Base-by-base conservation (phyloP, 2,113 vertebrate genomes). In the Phoenicopterus ruber region DNA sequence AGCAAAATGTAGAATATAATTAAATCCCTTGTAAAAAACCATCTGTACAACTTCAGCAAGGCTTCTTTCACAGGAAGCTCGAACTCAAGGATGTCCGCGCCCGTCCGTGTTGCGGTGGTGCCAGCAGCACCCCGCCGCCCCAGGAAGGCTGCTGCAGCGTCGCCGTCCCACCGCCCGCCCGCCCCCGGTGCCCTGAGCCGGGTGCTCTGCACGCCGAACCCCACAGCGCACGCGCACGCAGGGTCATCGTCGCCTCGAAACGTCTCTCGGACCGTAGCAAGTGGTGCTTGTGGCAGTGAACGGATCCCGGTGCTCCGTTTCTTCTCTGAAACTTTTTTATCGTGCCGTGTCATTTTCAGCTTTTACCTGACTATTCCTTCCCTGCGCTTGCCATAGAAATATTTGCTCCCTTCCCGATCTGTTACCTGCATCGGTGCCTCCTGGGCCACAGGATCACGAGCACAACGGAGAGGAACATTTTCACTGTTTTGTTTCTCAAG, bases 141-240 rank as follows among this genome's bases (percentile, higher is more conserved):
- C 9, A 21, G 2, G 15, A 31, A 38, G 57, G 42, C 26, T 40
- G 49, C 57, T 21, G 57, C 40, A 57, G 77, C 1, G 1, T 5
- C 16, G 28, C 29, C 2, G 1, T 20, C n/a, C 65, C 40, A 2
- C 9, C 6, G 0, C 50, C 32, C 44, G 9, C 44, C 20, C 13
- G 2, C 1, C 11, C 24, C 18, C 2, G 1, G 28, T 3, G 40
- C 20, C 15, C 42, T n/a, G n/a, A n/a, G n/a, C n/a, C n/a, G n/a
- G 42, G 42, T 44, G 42, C 42, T 44, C 42, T 19, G 32, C 19
- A 6, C 7, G 5, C 50, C 28, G 32, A 28, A 36, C 12, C 15
- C 6, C 40, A 9, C 1, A 4, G 31, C 31, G 17, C 17, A 4
- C 1, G 3, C 10, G 3, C 22, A 2, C 6, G 46, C 36, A 11